Conservation (phyloP, 2,888 invertebrate genomes). For the Chrysomela aeneicollis region DNA sequence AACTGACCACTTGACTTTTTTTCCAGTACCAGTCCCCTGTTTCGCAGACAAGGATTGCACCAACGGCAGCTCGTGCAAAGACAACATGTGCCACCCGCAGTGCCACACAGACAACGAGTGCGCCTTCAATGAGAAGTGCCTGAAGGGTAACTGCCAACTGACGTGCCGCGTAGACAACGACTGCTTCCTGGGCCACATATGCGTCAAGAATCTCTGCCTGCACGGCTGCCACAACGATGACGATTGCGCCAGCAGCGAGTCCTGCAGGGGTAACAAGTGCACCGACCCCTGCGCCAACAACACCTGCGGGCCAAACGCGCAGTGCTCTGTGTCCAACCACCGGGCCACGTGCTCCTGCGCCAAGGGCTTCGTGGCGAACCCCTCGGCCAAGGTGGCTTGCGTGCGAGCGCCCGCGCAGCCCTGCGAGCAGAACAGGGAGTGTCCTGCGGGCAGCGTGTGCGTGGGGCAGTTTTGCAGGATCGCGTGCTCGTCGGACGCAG, state of each 20-base stretch:
- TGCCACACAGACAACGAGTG: constrained; percentile 83
- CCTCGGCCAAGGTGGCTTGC: constrained; percentile 88
- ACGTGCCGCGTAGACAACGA: constrained; percentile 92
- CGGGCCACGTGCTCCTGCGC: constrained; percentile 84
- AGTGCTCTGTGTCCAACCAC: constrained; percentile 81
- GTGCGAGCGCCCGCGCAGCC: constrained; percentile 78
- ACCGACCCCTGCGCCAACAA: constrained; percentile 77
- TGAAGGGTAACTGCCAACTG: constrained; percentile 82
- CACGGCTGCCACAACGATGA: constrained; percentile 87
- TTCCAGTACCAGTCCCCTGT: constrained; percentile 80
- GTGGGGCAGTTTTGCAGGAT: constrained; percentile 78
- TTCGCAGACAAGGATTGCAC: constrained; percentile 74
- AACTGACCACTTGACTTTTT: too few species aligned
- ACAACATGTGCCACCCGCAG: constrained; percentile 82
- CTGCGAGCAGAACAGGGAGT: constrained; percentile 82
- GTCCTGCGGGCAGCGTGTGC: constrained; percentile 71
- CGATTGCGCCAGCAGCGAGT: constrained; percentile 85
- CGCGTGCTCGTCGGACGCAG: constrained; percentile 77
- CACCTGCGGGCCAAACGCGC: constrained; percentile 87
- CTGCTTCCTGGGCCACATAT: constrained; percentile 91
- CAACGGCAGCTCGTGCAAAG: constrained; percentile 76
- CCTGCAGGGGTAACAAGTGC: constrained; percentile 83
- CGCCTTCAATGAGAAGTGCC: constrained; percentile 89
- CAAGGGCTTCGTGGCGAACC: constrained; percentile 83
- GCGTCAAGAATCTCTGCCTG: constrained; percentile 83